Conservation (phyloP, 2,888 invertebrate genomes). For the Eudasyphora cyanicolor region DNA sequence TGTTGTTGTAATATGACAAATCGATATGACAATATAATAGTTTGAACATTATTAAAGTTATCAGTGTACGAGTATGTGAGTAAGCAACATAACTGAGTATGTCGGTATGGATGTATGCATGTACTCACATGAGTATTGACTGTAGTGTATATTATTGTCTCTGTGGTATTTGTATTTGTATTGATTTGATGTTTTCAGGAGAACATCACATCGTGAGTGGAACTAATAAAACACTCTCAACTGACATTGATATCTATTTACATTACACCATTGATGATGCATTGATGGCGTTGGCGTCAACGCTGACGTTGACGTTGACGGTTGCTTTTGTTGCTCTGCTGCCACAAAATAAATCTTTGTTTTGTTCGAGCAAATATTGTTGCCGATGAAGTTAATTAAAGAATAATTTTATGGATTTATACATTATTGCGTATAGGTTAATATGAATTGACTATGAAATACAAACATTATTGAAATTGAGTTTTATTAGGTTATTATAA, state of each 20-base stretch:
- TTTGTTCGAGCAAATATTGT: background rate
- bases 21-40: constrained; percentile 58
- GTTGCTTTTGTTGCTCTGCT: constrained; percentile 8
- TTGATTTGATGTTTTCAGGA: constrained; percentile 20
- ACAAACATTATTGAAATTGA: too few species aligned
- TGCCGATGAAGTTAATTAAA: background rate
- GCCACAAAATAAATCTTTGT: background rate
- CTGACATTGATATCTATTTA: constrained; percentile 38
- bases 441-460: too few species aligned
- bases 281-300: background rate
- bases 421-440: constrained; percentile 18
- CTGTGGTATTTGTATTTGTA: constrained; percentile 1
- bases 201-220: constrained; percentile 25
- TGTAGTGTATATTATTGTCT: background rate
- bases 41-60: constrained; percentile 45
- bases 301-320: background rate
- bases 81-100: background rate
- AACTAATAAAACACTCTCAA: constrained; percentile 50
- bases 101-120: background rate
- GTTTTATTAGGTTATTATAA: too few species aligned
- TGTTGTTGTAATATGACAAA: constrained; percentile 56
- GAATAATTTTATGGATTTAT: background rate
- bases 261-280: background rate
- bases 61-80: background rate
- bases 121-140: background rate